Percentiles rank a stretch among this genome's conserved stretches.
These are phyloP conservation scores for Amphilophus citrinellus DNA, from an alignment of 2,113 vertebrate genomes.

Conservation along the genomic window DNA sequence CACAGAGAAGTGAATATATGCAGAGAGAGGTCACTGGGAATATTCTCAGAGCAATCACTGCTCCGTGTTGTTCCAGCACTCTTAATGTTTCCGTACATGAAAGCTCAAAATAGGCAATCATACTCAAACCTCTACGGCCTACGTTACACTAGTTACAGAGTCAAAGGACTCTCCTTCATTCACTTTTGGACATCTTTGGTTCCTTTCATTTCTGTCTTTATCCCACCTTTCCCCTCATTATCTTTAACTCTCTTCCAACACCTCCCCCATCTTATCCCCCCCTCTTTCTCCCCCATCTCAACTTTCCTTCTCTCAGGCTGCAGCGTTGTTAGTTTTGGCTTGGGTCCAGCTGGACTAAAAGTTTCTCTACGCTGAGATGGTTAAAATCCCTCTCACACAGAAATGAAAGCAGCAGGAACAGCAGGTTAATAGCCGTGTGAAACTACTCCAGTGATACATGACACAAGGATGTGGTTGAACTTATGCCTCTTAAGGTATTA, in stretches of 20 bases:
- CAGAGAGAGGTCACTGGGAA: neutral
- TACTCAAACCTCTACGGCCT: conserved; percentile 32
- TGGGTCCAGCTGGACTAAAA: conserved; percentile 33
- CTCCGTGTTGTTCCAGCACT: neutral
- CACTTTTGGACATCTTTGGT: neutral
- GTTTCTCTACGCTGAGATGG: conserved; percentile 36
- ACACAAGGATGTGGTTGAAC: neutral
- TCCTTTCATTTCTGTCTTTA: neutral
- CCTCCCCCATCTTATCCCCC: conserved; percentile 27
- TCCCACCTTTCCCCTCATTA: conserved; percentile 30
- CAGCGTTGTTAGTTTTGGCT: conserved; percentile 62
- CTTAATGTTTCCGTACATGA: conserved; percentile 13
- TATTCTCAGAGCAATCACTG: neutral
- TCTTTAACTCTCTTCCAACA: conserved; percentile 22
- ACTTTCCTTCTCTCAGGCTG: conserved; percentile 41
- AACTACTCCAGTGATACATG: neutral
- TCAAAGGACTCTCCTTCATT: neutral
- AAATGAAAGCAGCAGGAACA: neutral
- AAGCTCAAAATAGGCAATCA: conserved; percentile 37
- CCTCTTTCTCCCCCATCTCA: conserved; percentile 16
- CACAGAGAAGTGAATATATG: neutral
- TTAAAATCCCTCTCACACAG: conserved; percentile 47
- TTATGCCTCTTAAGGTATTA: neutral
- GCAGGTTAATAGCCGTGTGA: neutral
- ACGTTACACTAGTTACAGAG: neutral